Evolutionary conservation across 2,797 vertebrate genomes (phyloP).

Genomic region (Helostoma temminkii): DNA sequence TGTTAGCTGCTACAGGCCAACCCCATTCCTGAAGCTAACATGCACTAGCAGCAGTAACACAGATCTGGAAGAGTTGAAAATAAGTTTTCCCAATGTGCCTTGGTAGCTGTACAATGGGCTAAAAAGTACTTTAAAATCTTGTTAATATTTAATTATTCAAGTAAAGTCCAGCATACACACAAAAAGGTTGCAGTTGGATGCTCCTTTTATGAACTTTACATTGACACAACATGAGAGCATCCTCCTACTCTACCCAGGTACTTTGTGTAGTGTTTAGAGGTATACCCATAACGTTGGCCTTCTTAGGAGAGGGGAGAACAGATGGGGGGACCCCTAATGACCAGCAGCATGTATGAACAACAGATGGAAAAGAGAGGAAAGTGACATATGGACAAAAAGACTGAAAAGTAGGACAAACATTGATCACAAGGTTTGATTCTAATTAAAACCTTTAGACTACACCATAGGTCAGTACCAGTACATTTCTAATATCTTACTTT

Average conservation of each 20-base stretch:
- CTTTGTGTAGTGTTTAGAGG: conserved; percentile 1
- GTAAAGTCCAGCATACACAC: too few species aligned
- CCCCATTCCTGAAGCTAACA: background rate
- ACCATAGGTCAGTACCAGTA: too few species aligned
- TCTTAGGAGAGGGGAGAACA: conserved; percentile 59
- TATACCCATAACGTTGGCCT: conserved; percentile 52
- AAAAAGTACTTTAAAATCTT: background rate
- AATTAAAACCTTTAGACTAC: background rate
- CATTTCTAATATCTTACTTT: background rate
- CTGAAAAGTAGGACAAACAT: background rate
- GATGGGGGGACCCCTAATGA: conserved; percentile 40
- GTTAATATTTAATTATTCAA: background rate
- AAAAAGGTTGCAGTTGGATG: too few species aligned
- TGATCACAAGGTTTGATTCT: background rate
- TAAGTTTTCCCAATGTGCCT: too few species aligned
- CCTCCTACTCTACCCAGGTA: conserved; percentile 4
- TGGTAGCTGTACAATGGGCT: background rate
- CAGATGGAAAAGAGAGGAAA: conserved; percentile 21
- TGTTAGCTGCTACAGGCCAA: conserved; percentile 7
- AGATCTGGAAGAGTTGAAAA: background rate
- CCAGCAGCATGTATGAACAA: conserved; percentile 39
- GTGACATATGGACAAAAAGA: conserved; percentile 5
- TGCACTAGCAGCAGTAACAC: background rate
- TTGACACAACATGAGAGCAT: background rate
- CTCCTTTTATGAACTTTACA: background rate